phyloP scores from a whole-genome alignment of 2,888 invertebrate species.

The Stenolophus ochropezus region DNA sequence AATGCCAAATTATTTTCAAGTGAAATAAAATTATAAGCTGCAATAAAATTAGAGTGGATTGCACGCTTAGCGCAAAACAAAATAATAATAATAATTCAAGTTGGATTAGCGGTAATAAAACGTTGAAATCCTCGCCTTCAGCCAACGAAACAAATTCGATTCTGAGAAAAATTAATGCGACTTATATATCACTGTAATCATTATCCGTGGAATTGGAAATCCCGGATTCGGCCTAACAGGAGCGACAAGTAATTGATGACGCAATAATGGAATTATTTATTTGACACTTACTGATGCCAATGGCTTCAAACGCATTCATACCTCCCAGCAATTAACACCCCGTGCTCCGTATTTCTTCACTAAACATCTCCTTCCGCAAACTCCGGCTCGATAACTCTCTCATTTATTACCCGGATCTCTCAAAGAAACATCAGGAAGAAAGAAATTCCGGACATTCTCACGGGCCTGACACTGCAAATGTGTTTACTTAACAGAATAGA shows the following conservation, averaged over 20 bases:
- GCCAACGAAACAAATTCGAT: conserved; percentile 54
- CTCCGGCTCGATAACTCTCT: too few relatives aligned
- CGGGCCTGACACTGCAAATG: too few relatives aligned
- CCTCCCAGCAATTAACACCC: neutral
- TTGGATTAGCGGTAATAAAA: conserved; percentile 52
- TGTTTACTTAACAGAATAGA: too few relatives aligned
- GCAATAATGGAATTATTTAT: conserved; percentile 43
- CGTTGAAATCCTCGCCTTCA: conserved; percentile 40
- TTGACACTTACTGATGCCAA: conserved; percentile 31
- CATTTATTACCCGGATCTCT: too few relatives aligned
- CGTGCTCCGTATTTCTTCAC: neutral
- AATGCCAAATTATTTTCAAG: conserved; percentile 29
- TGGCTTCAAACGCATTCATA: conserved; percentile 1
- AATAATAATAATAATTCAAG: conserved; percentile 58
- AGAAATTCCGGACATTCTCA: too few relatives aligned
- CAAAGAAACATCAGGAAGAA: too few relatives aligned
- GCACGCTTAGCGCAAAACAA: conserved; percentile 30
- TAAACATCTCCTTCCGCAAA: neutral
- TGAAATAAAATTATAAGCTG: conserved; percentile 41
- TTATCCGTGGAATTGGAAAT: conserved; percentile 54
- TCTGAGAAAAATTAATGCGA: conserved; percentile 57
- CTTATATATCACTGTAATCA: conserved; percentile 58
- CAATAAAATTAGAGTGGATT: conserved; percentile 38
- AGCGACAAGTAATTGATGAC: conserved; percentile 49
- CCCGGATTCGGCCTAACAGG: conserved; percentile 40